Base-by-base conservation (phyloP, 2,888 invertebrate species). In the Eupeodes latifasciatus region DNA sequence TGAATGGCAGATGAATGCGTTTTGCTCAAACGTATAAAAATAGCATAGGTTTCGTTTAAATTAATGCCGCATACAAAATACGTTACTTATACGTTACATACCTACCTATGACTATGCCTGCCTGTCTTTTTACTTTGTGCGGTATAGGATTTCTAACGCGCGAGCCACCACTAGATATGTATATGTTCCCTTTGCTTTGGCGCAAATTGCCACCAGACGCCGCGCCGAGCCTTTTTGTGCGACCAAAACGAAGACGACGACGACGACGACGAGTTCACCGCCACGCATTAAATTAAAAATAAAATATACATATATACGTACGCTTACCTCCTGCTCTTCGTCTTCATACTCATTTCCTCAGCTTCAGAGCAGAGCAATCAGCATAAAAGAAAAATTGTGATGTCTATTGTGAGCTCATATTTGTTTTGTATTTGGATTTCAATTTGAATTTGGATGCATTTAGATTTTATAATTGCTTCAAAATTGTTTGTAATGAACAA, bases 1-100 rank as follows among this genome's bases (percentile, higher is more conserved):
- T 85, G 88, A 85, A 88, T 84, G 85, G 81, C 85, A 85, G 81
- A 88, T 85, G 88, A 88, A 84, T 84, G 85, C 74, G 59, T 86
- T 83, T 83, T 75, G 71, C 79, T 75, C 64, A 57, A 79, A 66
- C 27, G 79, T 80, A 83, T 74, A 53, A 81, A 88, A 88, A 88
- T 88, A 88, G 81, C 85, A 75, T 81, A 78, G 74, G 57, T 74
- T 66, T 66, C 66, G 47, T 66, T 88, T 64, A 85, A 84, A 84
- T 77, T 88, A 80, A 81, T 75, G 80, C 62, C 72, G 44, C 83
- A 80, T 80, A 76, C 72, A 66, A 55, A 61, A 11, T 51, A 6
- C 36, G 16, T 19, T 19, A 66, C 40, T 9, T 64, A 64, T 9
- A 57, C 27, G 4, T 9, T 55, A 55, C 19, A 2, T 57, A 59